Evolutionary conservation across 2,113 vertebrate genomes (phyloP), one percentile per base, ranked within the genome.

Genomic region (Girardinichthys multiradiatus): DNA sequence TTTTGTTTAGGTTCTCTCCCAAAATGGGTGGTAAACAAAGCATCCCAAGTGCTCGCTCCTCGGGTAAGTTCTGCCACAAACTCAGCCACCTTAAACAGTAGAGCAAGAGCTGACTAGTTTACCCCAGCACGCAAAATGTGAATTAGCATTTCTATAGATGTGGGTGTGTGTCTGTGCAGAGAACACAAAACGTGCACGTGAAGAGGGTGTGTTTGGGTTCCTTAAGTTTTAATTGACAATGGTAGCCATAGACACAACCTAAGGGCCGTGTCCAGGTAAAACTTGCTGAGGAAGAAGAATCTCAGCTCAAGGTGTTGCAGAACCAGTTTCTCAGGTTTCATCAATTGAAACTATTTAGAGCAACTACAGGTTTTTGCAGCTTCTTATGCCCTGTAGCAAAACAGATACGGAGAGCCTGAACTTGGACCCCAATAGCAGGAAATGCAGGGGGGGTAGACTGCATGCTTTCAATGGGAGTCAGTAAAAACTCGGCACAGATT

Each of bases 21-120:
- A 3, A 96, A 95, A 79, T 94, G 92, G 95, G 87, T 94, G 30
- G 95, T 95, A 26, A 96, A 95, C 87, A 94, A 90, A 82, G 94
- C 90, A 7, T 94, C 92, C 2, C 91, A 94, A 72, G 87, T 92
- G 58, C 76, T 96, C 12, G 95, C 94, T 69, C 95, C 94, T 0
- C 83, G 80, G 91, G 95, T 95, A 90, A 68, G 93, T 76, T 29
- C 67, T 73, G 58, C 61, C 29, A 30, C 64, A 64, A 42, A 24
- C 39, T 6, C 26, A 57, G 45, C 60, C 35, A 24, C 45, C 37
- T 54, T 54, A 45, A 37, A 72, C 51, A n/a, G 1, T n/a, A n/a
- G 42, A 19, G 9, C 48, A n/a, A n/a, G 9, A 7, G 15, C 42
- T 19, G 15, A 3, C 8, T n/a, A 15, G 33, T 6, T 64, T n/a